Base-by-base conservation (phyloP, 2,888 invertebrate species). In the Mimas tiliae region DNA sequence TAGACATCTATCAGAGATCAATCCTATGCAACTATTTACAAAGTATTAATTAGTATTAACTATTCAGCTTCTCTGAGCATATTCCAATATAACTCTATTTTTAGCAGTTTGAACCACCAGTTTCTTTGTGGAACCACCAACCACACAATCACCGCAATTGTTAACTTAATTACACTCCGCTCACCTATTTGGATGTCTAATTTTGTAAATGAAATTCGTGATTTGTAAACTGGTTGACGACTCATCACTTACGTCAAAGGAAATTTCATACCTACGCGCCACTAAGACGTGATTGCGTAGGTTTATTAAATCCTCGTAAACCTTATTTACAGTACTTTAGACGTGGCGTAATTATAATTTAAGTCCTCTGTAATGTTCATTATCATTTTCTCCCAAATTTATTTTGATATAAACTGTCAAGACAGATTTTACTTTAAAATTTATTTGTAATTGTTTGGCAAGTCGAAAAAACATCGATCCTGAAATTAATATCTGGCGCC, bases 241-340 rank as follows among this genome's bases (percentile, higher is more conserved):
- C 38, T 58, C 58, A 58, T 42, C 58, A 58, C 12, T 16, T n/a
- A n/a, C n/a, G n/a, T 38, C 58, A 38, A 58, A 58, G 58, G 19
- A 42, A 19, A 58, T 58, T 58, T 38, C 19, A 42, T 12, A 42
- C 58, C 58, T 58, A 38, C 58, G 12, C 58, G 21, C 7, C 16
- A 58, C 58, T 19, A 38, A 58, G 38, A 19, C 12, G 11, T 42
- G 42, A 38, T 19, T 42, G 38, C 42, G 19, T 19, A 19, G 58
- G 42, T 19, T 42, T 42, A 11, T 42, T 2, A 42, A 58, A 42
- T 52, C 21, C 14, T 6, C 12, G 9, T 58, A 50, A 50, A 50
- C 19, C 19, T 38, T 42, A 42, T 55, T 55, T 55, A 55, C 55
- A 34, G 58, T 58, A 58, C 58, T 58, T 38, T 12, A 2, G 55